Base-by-base conservation (phyloP, 2,888 invertebrate genomes). In the Arrhopalites spinosus region DNA sequence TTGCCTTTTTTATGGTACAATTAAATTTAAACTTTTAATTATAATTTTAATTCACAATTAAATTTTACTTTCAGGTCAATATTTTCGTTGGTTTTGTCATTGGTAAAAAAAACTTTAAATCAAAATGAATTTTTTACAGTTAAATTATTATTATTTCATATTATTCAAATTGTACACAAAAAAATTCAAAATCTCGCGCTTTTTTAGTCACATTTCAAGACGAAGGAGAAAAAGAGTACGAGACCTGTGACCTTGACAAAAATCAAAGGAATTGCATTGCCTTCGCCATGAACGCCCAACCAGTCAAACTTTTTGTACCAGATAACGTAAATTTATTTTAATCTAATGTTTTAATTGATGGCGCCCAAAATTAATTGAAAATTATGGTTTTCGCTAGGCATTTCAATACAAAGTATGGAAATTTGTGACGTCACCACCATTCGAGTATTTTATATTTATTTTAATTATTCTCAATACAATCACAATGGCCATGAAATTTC, bases 121-220 rank as follows among this genome's bases (percentile, higher is more conserved):
- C n/a, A n/a, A n/a, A n/a, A n/a, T n/a, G n/a, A n/a, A n/a, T n/a
- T n/a, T n/a, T n/a, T n/a, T n/a, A n/a, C n/a, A n/a, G n/a, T n/a
- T n/a, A n/a, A n/a, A n/a, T n/a, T n/a, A n/a, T n/a, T n/a, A n/a
- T n/a, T n/a, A n/a, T n/a, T n/a, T n/a, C n/a, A n/a, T n/a, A n/a
- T n/a, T n/a, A n/a, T n/a, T n/a, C n/a, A n/a, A n/a, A n/a, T n/a
- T n/a, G n/a, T n/a, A n/a, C n/a, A n/a, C n/a, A n/a, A n/a, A n/a
- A n/a, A n/a, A n/a, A n/a, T n/a, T n/a, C n/a, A n/a, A n/a, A n/a
- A n/a, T n/a, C n/a, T n/a, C n/a, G n/a, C n/a, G n/a, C n/a, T n/a
- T 99, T 99, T 93, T 99, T 11, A 84, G 89, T 89, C 83, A 89
- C 89, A 75, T 89, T 89, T 83, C 89, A 89, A 84, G 88, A 87